phyloP scores from a whole-genome alignment of 64 coral and sea anemone genomes.

The Montipora foliosa region DNA sequence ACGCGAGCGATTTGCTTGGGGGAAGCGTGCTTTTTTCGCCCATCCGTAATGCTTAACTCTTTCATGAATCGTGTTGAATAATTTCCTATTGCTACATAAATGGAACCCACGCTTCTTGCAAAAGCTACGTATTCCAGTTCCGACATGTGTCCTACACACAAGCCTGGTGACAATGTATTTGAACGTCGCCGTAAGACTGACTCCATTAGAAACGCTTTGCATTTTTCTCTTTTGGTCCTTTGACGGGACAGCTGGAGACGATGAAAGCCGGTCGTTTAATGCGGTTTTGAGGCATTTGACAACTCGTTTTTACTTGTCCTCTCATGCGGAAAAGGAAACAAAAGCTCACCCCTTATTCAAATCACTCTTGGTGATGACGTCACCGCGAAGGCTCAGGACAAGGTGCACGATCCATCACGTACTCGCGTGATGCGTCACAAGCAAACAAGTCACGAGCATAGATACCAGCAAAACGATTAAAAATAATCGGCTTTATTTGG shows the following conservation, averaged over 20 bases:
- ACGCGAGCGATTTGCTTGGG: background rate
- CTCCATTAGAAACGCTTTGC: constrained; percentile 8
- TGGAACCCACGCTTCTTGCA: background rate
- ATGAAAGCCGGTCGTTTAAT: constrained; percentile 33
- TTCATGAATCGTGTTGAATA: background rate
- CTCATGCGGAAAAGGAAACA: constrained; percentile 54
- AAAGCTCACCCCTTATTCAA: constrained; percentile 39
- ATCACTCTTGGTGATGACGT: constrained; percentile 67
- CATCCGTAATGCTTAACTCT: background rate
- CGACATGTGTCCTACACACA: constrained; percentile 1
- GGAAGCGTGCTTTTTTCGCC: background rate
- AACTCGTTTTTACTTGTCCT: constrained; percentile 12
- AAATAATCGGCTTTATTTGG: background rate
- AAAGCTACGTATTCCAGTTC: background rate
- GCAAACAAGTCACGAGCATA: constrained; percentile 20
- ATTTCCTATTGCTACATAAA: constrained; percentile 30
- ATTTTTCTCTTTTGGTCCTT: constrained; percentile 12
- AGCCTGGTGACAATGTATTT: background rate
- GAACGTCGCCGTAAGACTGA: background rate
- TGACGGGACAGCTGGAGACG: constrained; percentile 45
- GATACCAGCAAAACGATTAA: background rate
- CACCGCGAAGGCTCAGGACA: constrained; percentile 45
- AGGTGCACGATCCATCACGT: constrained; percentile 87
- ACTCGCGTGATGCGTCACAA: constrained; percentile 76
- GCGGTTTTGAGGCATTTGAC: constrained; percentile 60